Base-by-base conservation (phyloP, 2,888 invertebrate genomes). In the Cerastis leucographa region DNA sequence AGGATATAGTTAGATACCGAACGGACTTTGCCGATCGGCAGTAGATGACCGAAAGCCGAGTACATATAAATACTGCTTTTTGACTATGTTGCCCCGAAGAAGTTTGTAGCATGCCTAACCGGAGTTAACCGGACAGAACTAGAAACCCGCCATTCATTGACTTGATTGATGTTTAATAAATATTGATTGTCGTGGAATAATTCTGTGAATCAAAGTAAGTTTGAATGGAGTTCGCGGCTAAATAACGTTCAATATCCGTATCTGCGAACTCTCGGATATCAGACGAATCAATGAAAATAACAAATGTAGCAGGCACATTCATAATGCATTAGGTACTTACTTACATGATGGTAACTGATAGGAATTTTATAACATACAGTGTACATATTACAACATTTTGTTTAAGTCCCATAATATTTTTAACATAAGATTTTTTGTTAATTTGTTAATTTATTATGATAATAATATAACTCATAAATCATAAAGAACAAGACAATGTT, bases 131-230 rank as follows among this genome's bases (percentile, higher is more conserved):
- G 6, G 19, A 29, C 68, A 78, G 14, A n/a, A 59, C 59, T 61
- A 44, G 22, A 51, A 44, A 35, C 59, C n/a, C n/a, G 17, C 19
- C 19, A 44, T 73, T 73, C 54, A 71, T 73, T 73, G 44, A 54
- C 22, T 12, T 59, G 42, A 59, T 61, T 29, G 54, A 80, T 77
- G 62, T 77, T 77, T 77, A 70, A 40, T 64, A 77, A 71, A 80
- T 62, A 77, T 46, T 71, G 62, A 77, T 62, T 80, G 80, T 62
- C 29, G 29, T 40, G 25, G 22, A 62, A 54, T 54, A 51, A 49
- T 79, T 61, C 71, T 35, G 44, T 70, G 62, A 71, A 80, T 54
- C 44, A 62, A 69, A 71, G 14, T 51, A 59, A 59, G 12, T n/a
- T 25, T 79, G 12, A 54, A 44, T 70, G 22, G 14, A 14, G 62